A percentile compares a stretch with the other conserved stretches of the same genome.
phyloP scores from a whole-genome alignment of 2,113 vertebrate genomes.

The Saguinus imperator region DNA sequence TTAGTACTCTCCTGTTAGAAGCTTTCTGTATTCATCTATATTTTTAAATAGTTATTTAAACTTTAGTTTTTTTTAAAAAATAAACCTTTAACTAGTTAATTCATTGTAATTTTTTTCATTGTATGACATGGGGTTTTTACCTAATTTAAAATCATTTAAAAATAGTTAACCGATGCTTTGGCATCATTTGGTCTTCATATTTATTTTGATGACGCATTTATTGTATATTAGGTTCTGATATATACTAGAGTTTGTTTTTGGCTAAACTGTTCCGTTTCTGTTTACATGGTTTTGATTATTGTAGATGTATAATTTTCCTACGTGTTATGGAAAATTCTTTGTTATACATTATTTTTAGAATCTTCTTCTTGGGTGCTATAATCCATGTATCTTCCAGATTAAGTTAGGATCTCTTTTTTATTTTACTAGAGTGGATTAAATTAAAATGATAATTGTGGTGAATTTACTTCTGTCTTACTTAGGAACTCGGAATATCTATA shows the following conservation, averaged over 20 bases:
- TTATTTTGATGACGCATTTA: neutral
- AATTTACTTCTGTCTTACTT: neutral
- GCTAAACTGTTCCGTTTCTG: neutral
- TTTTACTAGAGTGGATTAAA: neutral
- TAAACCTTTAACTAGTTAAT: neutral
- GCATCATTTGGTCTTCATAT: neutral
- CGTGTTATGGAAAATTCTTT: neutral
- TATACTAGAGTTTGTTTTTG: neutral
- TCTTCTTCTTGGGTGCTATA: neutral
- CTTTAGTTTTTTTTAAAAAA: neutral
- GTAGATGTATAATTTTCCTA: neutral
- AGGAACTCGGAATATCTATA: neutral
- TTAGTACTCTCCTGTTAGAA: neutral
- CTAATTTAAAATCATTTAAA: neutral
- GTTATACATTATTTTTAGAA: neutral
- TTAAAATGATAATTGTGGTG: neutral
- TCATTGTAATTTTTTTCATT: neutral
- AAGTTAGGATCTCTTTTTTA: neutral
- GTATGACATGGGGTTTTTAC: neutral
- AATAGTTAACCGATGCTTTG: neutral
- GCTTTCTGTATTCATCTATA: neutral
- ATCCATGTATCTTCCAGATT: neutral
- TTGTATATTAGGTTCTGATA: neutral
- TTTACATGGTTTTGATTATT: neutral
- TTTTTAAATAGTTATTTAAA: neutral